These are phyloP conservation scores for Acanthisitta chloris DNA, from an alignment of 2,113 vertebrate genomes.

Conservation along the genomic window DNA sequence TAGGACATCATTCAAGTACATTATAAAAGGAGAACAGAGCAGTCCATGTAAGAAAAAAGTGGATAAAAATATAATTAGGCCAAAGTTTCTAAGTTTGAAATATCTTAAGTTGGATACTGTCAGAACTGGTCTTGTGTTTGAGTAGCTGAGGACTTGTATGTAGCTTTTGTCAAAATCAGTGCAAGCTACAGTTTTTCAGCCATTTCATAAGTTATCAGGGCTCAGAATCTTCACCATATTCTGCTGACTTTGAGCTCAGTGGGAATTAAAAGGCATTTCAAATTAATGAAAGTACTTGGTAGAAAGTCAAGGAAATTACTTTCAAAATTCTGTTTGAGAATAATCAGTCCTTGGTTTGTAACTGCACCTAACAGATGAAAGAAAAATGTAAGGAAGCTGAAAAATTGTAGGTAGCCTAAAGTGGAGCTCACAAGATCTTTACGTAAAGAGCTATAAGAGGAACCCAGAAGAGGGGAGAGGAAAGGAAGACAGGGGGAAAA, in stretches of 20 bases:
- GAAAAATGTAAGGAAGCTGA: not conserved
- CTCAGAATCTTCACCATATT: not conserved
- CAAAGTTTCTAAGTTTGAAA: not conserved
- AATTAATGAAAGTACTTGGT: not conserved
- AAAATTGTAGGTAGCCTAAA: not conserved
- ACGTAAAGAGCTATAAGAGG: not conserved
- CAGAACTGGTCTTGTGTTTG: not conserved
- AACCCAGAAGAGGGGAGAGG: not conserved
- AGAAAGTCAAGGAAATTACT: not conserved
- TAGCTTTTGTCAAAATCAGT: not conserved
- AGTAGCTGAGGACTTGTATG: not conserved
- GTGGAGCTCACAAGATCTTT: not conserved
- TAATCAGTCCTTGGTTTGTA: not conserved
- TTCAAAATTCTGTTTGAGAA: not conserved
- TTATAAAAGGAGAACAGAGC: not conserved
- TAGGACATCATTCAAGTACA: not conserved
- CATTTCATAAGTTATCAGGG: not conserved
- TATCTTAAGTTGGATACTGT: not conserved
- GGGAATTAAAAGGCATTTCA: not conserved
- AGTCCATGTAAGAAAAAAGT: not conserved
- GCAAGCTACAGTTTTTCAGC: not conserved
- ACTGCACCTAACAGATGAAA: not conserved
- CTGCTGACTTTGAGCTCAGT: not conserved
- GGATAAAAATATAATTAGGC: not conserved
- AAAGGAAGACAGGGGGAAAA: rapidly evolving